Evolutionary conservation across 1,140 invertebrate genomes (phyloP).

Genomic region (Drosophila busckii): DNA sequence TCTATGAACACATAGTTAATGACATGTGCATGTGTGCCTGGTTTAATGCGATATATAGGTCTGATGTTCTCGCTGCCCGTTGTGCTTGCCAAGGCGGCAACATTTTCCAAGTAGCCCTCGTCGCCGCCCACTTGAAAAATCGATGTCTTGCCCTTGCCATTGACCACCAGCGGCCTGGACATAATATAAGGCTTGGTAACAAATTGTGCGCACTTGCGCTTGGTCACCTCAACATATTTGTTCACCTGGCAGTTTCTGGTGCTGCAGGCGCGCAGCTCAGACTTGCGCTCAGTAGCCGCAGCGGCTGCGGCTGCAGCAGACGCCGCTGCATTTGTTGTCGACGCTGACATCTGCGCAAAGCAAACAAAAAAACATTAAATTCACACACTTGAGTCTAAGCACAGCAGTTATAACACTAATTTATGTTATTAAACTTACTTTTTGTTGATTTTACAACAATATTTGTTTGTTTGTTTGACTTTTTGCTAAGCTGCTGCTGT

Average conservation of each 20-base stretch:
- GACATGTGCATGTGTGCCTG: slow-evolving; percentile 57
- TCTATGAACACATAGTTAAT: slow-evolving; percentile 60
- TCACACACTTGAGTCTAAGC: too few species aligned
- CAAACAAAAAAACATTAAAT: background rate
- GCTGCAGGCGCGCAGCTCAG: slow-evolving; percentile 42
- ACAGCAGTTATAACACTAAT: too few species aligned
- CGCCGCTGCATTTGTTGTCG: background rate
- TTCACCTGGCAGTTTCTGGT: slow-evolving; percentile 41
- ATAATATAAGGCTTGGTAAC: slow-evolving; percentile 48
- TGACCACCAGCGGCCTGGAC: slow-evolving; percentile 51
- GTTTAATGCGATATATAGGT: slow-evolving; percentile 58
- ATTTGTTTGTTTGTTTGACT: too few species aligned
- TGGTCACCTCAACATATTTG: slow-evolving; percentile 52
- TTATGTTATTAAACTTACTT: too few species aligned
- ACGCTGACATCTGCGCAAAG: slow-evolving; percentile 3
- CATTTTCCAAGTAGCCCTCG: slow-evolving; percentile 50
- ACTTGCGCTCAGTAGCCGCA: background rate
- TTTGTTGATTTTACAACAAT: too few species aligned
- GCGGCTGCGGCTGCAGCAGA: background rate
- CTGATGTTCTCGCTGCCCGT: slow-evolving; percentile 5
- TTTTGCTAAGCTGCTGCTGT: too few species aligned
- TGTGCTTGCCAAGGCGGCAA: slow-evolving; percentile 19
- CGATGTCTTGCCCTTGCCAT: slow-evolving; percentile 47
- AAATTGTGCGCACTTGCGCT: slow-evolving; percentile 54
- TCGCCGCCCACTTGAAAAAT: slow-evolving; percentile 57